A percentile compares a stretch with the other conserved stretches of the same genome.
Conservation (phyloP, 2,888 invertebrate genomes). For the Lepeophtheirus nordmannii region DNA sequence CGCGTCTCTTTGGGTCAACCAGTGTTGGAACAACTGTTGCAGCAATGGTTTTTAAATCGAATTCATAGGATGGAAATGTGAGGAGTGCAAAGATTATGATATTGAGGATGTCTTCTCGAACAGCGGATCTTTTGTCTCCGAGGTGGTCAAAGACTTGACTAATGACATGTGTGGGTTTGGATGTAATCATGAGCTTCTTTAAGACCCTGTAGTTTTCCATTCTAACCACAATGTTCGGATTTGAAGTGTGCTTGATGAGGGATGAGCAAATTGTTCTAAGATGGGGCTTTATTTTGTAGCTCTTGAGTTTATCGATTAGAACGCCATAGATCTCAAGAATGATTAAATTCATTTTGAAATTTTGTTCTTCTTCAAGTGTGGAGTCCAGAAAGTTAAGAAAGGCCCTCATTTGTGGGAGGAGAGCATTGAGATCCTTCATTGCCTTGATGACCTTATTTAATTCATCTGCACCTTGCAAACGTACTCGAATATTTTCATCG, state of each 20-base stretch:
- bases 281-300: constrained; percentile 35
- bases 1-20: constrained; percentile 51
- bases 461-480: constrained; percentile 44
- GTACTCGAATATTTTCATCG: constrained; percentile 44
- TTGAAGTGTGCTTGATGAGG: constrained; percentile 37
- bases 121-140: constrained; percentile 39
- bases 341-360: constrained; percentile 39
- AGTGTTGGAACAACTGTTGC: constrained; percentile 37
- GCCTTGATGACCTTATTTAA: constrained; percentile 42
- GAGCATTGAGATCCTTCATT: constrained; percentile 39
- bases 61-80: constrained; percentile 60
- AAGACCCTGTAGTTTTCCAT: constrained; percentile 39
- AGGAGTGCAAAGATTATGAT: constrained; percentile 57
- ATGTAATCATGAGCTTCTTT: constrained; percentile 40
- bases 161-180: constrained; percentile 41
- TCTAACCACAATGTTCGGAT: constrained; percentile 39
- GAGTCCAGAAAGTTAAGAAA: constrained; percentile 46
- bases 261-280: constrained; percentile 37
- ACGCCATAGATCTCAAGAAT: constrained; percentile 37
- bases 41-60: constrained; percentile 41
- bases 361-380: constrained; percentile 45
- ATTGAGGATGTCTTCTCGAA: constrained; percentile 57
- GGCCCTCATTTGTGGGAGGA: constrained; percentile 47
- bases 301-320: constrained; percentile 36
- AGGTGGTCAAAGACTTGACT: constrained; percentile 40